phyloP scores from a whole-genome alignment of 2,797 vertebrate species.

The Limnodromus scolopaceus region DNA sequence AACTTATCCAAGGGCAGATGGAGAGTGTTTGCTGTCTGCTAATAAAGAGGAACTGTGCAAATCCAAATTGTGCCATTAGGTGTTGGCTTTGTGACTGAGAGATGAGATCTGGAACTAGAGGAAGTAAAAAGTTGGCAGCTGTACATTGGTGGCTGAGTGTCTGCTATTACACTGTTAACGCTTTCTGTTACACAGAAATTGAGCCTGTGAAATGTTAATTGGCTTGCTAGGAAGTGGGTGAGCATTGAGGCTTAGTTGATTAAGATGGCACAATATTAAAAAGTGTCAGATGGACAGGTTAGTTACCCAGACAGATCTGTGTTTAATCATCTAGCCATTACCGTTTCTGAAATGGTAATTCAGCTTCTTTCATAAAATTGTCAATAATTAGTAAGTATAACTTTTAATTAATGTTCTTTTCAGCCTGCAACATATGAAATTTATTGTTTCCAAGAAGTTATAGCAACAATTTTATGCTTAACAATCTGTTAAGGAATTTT shows the following conservation, averaged over 20 bases:
- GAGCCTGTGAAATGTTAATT: slow-evolving; percentile 27
- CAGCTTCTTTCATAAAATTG: background rate
- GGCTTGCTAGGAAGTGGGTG: background rate
- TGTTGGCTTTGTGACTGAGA: background rate
- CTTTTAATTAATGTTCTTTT: slow-evolving; percentile 28
- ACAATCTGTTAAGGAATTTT: background rate
- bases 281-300: background rate
- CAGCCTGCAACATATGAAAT: background rate
- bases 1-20: background rate
- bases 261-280: background rate
- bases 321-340: background rate
- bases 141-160: background rate
- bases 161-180: background rate
- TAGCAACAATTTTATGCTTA: background rate
- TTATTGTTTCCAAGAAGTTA: background rate
- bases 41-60: background rate
- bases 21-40: background rate
- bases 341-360: background rate
- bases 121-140: background rate
- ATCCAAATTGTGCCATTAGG: background rate
- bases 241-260: background rate
- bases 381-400: background rate
- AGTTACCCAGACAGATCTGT: background rate
- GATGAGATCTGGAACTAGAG: background rate
- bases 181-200: background rate